Evolutionary conservation across 2,797 vertebrate genomes (phyloP).

Genomic region (Cossypha niveicapilla): DNA sequence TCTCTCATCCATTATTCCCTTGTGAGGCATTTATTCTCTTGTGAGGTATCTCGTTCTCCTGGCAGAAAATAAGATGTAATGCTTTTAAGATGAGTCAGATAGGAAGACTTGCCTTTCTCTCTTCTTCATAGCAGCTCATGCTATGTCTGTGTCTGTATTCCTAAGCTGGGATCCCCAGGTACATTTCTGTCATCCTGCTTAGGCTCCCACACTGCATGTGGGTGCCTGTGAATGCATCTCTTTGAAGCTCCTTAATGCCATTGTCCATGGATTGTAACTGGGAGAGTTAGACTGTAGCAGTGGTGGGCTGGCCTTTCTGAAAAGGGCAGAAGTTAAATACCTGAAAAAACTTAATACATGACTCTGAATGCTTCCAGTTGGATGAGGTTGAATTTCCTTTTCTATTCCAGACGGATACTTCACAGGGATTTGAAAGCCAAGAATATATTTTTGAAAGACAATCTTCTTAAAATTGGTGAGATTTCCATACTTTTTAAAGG

Average conservation of each 20-base stretch:
- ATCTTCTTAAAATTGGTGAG: slow-evolving; percentile 88
- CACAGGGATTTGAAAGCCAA: slow-evolving; percentile 88
- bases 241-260: neutral
- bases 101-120: neutral
- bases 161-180: neutral
- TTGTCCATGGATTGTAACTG: neutral
- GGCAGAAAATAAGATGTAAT: neutral
- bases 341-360: neutral
- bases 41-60: neutral
- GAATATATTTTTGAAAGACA: slow-evolving; percentile 87
- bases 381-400: slow-evolving; percentile 10
- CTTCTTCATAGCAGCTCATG: neutral
- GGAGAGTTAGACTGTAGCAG: neutral
- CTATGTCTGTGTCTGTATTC: neutral
- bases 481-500: neutral
- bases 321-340: neutral
- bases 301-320: neutral
- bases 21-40: neutral
- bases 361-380: neutral
- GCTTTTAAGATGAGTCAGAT: neutral
- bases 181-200: neutral
- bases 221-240: neutral
- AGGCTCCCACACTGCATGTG: neutral
- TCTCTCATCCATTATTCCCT: neutral
- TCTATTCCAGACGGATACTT: slow-evolving; percentile 79